phyloP scores from a whole-genome alignment of 2,888 invertebrate genomes.

The Agrotis exclamationis region DNA sequence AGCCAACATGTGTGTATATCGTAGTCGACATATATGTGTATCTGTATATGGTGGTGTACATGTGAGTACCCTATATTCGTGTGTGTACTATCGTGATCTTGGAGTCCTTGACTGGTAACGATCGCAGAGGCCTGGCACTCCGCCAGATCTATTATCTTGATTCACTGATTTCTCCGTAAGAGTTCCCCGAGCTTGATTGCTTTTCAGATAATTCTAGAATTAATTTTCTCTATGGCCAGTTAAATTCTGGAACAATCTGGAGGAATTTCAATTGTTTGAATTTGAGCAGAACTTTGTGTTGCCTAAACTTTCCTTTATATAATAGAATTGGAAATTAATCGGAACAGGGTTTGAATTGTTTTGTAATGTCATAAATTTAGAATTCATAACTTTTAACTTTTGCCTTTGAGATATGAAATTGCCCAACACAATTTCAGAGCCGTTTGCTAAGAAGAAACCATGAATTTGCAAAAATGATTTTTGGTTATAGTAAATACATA shows the following conservation, averaged over 20 bases:
- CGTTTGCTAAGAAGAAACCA: neutral
- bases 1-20: neutral
- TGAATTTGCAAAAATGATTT: neutral
- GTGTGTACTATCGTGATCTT: slow-evolving; percentile 70
- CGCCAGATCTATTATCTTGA: slow-evolving; percentile 76
- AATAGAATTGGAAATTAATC: slow-evolving; percentile 13
- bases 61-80: slow-evolving; percentile 53
- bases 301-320: neutral
- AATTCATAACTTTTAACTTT: neutral
- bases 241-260: slow-evolving; percentile 26
- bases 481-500: neutral
- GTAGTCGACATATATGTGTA: neutral
- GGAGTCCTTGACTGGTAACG: slow-evolving; percentile 78
- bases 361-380: neutral
- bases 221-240: slow-evolving; percentile 23
- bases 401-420: neutral
- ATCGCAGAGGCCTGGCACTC: slow-evolving; percentile 75
- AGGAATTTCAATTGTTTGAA: slow-evolving; percentile 14
- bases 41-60: neutral
- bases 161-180: slow-evolving; percentile 64
- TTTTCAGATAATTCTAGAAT: slow-evolving; percentile 46
- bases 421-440: too few species aligned
- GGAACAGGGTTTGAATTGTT: neutral
- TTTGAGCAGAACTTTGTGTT: neutral
- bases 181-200: slow-evolving; percentile 56